Base-by-base conservation (phyloP, 2,797 vertebrate species). In the Schizothorax lantsangensis region DNA sequence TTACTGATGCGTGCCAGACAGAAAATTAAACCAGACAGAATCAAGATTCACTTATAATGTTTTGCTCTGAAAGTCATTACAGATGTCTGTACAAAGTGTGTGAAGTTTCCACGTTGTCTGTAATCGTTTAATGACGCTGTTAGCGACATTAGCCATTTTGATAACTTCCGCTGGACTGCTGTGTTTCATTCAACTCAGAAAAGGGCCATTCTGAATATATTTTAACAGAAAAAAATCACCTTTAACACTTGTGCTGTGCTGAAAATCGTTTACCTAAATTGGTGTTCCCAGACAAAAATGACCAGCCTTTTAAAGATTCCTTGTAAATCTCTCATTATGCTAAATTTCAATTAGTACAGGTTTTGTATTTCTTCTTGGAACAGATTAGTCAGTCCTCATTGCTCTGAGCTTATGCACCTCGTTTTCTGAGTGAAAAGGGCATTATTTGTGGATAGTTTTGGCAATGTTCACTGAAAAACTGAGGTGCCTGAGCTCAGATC, bases 61-160 rank as follows among this genome's bases (percentile, higher is more conserved):
- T 75, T 75, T 62, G 57, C 43, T 30, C 54, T 84, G 57, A 75
- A 74, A 84, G 38, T 17, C 21, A 45, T 66, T 84, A 66, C 38
- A 75, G 40, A 75, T 64, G 71, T 64, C 59, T 68, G 40, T 8
- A 66, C 62, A 66, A 81, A 68, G 26, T 83, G 17, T 10, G 19
- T 26, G 38, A n/a, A 17, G 19, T n/a, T 59, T 49, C 26, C 64
- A 49, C 26, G 1, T 36, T 78, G 14, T 62, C 19, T 62, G 38
- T 64, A 36, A 45, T 62, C 26, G 8, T 64, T 84, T 47, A 75
- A 73, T 23, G 68, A 21, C 19, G 2, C 23, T 10, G 12, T 40
- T 26, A 59, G 57, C 1, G 54, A 57, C 54, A 23, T 57, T 57
- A 36, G 14, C 30, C 47, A 23, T 54, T 77, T 77, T 23, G 49